A percentile compares a stretch with the other conserved stretches of the same genome.
These are phyloP conservation scores for Drosophila burlai DNA, from an alignment of 1,140 invertebrate genomes.

Conservation along the genomic window DNA sequence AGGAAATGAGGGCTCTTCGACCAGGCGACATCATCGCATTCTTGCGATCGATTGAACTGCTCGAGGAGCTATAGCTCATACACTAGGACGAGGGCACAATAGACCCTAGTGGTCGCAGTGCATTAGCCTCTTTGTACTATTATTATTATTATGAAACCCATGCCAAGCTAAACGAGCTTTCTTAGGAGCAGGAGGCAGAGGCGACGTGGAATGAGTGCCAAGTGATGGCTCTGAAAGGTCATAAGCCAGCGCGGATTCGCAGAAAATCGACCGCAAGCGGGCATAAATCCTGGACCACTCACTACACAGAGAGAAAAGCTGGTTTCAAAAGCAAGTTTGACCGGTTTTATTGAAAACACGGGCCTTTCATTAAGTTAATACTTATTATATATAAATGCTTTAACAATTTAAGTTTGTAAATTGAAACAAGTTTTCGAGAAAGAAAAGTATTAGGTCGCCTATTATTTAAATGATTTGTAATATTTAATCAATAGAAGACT, in stretches of 20 bases:
- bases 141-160: conserved; percentile 19
- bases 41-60: too few relatives aligned
- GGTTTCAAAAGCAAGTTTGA: not conserved
- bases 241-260: conserved; percentile 52
- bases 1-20: too few relatives aligned
- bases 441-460: not conserved
- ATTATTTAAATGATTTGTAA: too few relatives aligned
- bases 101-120: too few relatives aligned
- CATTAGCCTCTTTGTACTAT: too few relatives aligned
- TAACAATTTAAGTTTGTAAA: not conserved
- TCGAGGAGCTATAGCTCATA: too few relatives aligned
- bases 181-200: conserved; percentile 18
- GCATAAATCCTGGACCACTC: conserved; percentile 70
- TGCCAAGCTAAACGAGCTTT: conserved; percentile 51
- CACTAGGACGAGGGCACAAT: too few relatives aligned
- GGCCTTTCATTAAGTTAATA: not conserved
- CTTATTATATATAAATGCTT: not conserved
- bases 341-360: too few relatives aligned
- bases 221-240: conserved; percentile 45
- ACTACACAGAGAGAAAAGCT: conserved; percentile 26
- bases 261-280: conserved; percentile 56
- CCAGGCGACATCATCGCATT: too few relatives aligned
- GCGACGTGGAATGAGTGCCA: conserved; percentile 59
- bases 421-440: not conserved
- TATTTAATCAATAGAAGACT: too few relatives aligned